Conservation (phyloP, 2,888 invertebrate genomes). For the Acronicta psi region DNA sequence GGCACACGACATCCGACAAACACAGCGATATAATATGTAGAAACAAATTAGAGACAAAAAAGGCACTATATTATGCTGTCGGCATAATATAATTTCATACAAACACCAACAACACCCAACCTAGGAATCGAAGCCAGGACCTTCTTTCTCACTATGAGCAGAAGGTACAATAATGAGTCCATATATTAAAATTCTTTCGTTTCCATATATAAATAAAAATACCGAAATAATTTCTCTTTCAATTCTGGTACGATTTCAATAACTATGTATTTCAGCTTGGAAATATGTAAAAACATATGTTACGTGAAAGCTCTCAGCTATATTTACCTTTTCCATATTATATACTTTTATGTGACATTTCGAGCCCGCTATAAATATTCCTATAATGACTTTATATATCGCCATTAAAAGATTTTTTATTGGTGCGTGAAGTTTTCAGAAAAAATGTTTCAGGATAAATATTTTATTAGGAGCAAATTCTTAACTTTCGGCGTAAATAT, state of each 20-base stretch:
- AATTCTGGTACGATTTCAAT: conserved; percentile 1
- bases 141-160: too few species aligned
- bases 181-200: background rate
- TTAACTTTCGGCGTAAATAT: background rate
- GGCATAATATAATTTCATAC: too few species aligned
- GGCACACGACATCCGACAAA: too few species aligned
- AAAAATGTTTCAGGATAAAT: conserved; percentile 1
- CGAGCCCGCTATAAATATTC: conserved; percentile 22
- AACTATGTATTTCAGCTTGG: background rate
- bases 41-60: too few species aligned
- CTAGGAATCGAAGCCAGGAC: too few species aligned
- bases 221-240: background rate
- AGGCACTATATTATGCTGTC: too few species aligned
- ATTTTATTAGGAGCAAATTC: background rate
- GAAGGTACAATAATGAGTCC: too few species aligned
- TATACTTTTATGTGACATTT: conserved; percentile 32
- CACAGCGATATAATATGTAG: too few species aligned
- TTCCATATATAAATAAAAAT: background rate
- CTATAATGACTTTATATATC: conserved; percentile 31
- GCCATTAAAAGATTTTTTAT: conserved; percentile 3
- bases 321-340: conserved; percentile 21
- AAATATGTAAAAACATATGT: conserved; percentile 1
- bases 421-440: background rate
- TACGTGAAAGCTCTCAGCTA: background rate
- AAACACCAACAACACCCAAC: too few species aligned